phyloP scores from a whole-genome alignment of 2,797 vertebrate species.

The Yasuhikotakia modesta region DNA sequence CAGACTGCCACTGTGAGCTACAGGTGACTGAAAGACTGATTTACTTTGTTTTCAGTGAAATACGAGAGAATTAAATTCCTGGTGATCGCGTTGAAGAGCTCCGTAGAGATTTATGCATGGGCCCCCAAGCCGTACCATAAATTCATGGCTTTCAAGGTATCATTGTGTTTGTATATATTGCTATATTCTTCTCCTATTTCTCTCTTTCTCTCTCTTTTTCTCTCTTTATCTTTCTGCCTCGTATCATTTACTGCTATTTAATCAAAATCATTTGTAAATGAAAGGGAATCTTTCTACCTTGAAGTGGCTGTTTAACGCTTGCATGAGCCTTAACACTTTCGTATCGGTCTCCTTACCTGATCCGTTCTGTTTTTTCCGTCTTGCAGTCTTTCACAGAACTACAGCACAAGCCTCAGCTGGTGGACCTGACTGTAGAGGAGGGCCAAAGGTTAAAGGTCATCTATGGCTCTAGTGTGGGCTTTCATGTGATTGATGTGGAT shows the following conservation, averaged over 20 bases:
- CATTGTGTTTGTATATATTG: background rate
- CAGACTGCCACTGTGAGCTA: constrained; percentile 25
- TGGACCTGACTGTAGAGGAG: constrained; percentile 89
- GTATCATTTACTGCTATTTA: constrained; percentile 10
- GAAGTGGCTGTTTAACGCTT: background rate
- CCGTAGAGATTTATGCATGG: constrained; percentile 90
- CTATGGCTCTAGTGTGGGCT: constrained; percentile 87
- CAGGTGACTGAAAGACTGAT: constrained; percentile 18
- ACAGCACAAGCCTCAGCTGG: constrained; percentile 86
- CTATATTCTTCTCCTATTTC: background rate
- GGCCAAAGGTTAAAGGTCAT: constrained; percentile 90
- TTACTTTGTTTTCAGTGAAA: constrained; percentile 76
- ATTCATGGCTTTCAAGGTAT: constrained; percentile 93
- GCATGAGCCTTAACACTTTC: background rate
- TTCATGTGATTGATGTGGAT: constrained; percentile 90
- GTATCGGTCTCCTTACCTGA: background rate
- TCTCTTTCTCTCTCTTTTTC: background rate
- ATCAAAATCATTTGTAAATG: background rate
- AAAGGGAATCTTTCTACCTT: background rate
- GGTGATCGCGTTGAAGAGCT: constrained; percentile 89
- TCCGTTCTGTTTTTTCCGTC: constrained; percentile 42
- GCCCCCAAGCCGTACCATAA: constrained; percentile 91
- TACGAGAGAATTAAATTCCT: constrained; percentile 91
- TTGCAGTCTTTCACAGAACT: constrained; percentile 93
- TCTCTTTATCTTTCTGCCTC: background rate